phyloP scores from a whole-genome alignment of 1,140 invertebrate genomes.

The Drosophila lowei region DNA sequence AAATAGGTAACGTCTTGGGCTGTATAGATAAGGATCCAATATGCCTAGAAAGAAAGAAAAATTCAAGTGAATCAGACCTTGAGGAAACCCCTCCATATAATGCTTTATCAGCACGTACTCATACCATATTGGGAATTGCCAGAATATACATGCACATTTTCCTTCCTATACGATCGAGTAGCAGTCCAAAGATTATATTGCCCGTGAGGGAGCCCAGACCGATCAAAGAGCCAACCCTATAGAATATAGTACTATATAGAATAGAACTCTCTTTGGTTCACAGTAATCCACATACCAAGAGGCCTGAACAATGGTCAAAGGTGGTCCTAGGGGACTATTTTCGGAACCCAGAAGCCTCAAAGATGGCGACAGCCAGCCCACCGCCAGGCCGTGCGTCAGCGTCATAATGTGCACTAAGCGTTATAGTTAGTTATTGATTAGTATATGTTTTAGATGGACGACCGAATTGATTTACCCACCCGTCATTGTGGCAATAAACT shows the following conservation, averaged over 20 bases:
- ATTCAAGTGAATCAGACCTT: slow-evolving; percentile 24
- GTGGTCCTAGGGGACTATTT: slow-evolving; percentile 38
- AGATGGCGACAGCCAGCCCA: slow-evolving; percentile 67
- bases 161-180: slow-evolving; percentile 65
- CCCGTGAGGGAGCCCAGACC: slow-evolving; percentile 62
- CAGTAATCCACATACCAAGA: slow-evolving; percentile 49
- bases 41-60: slow-evolving; percentile 28
- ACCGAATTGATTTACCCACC: slow-evolving; percentile 41
- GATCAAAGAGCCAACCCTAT: slow-evolving; percentile 61
- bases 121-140: slow-evolving; percentile 71
- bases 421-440: not conserved
- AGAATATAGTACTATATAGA: not conserved
- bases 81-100: slow-evolving; percentile 7
- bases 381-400: slow-evolving; percentile 57
- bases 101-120: not conserved
- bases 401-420: slow-evolving; percentile 68
- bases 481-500: slow-evolving; percentile 66
- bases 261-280: not conserved
- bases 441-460: not conserved
- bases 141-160: slow-evolving; percentile 68
- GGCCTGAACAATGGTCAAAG: slow-evolving; percentile 58
- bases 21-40: slow-evolving; percentile 70
- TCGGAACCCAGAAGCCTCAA: slow-evolving; percentile 51
- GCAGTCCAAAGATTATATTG: slow-evolving; percentile 61
- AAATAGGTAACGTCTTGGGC: slow-evolving; percentile 68